Base-by-base conservation (phyloP, 2,888 invertebrate genomes). In the Phytoseiulus persimilis region DNA sequence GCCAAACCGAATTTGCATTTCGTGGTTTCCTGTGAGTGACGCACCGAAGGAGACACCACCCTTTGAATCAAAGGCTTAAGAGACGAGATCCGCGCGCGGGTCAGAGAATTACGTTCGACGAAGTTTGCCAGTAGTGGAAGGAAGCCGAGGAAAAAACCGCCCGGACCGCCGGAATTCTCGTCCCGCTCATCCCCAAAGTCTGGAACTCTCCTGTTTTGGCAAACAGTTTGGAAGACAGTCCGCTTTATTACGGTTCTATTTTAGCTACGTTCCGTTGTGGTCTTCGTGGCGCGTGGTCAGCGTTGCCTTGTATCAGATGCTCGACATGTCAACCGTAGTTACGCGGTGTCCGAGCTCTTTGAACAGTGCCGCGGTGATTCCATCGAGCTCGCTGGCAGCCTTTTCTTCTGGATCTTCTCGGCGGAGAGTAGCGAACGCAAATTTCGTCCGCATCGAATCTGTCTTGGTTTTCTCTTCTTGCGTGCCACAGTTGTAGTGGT, bases 11-110 rank as follows among this genome's bases (percentile, higher is more conserved):
- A 65, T 65, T 65, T 65, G 18, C 65, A 65, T 65, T 11, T 65
- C 65, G 65, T 65, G 65, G 65, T 65, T 65, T 65, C 65, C 65
- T 65, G 65, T 65, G 65, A 65, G 65, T 65, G 65, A 65, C 65
- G 65, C 65, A 28, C 65, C 18, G 65, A 65, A 65, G 18, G 18
- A 65, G 65, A 65, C 65, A 65, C 65, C 65, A 65, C 65, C 65
- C 65, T 65, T 65, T 6, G 65, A 65, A 14, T 65, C 65, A 65
- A 65, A 65, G 65, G 65, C 65, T 65, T 65, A 65, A 65, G 65
- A 65, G 65, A 65, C 18, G 65, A 18, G 65, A 65, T 23, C 65
- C 65, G 65, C 14, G 65, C 65, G 65, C 65, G 65, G 65, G 65
- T 65, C 65, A 65, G 65, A 65, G 65, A 65, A 65, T 65, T 65